A percentile compares a stretch with the other conserved stretches of the same genome.
phyloP scores from a whole-genome alignment of 2,888 invertebrate species.

The Lasioglossum lativentre region DNA sequence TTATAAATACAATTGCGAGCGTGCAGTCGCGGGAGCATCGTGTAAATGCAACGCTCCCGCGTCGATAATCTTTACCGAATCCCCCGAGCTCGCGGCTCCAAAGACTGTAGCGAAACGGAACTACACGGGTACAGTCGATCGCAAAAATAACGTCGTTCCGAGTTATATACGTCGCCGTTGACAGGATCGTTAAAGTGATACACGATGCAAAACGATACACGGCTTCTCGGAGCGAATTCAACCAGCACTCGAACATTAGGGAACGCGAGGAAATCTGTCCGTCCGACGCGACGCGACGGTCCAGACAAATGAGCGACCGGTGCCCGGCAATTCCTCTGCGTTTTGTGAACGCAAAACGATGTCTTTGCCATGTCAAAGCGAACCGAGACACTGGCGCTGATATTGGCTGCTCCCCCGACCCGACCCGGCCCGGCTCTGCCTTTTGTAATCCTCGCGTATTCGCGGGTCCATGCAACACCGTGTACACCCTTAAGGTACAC shows the following conservation, averaged over 20 bases:
- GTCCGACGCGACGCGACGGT: neutral
- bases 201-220: constrained; percentile 25
- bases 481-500: constrained; percentile 15
- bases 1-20: constrained; percentile 50
- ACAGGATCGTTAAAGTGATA: constrained; percentile 51
- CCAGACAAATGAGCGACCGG: constrained; percentile 31
- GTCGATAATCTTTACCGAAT: neutral
- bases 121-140: neutral
- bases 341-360: constrained; percentile 18
- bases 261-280: constrained; percentile 11
- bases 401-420: neutral
- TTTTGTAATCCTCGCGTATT: neutral
- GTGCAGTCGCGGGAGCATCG: constrained; percentile 18
- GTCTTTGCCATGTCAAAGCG: constrained; percentile 6
- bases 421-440: neutral
- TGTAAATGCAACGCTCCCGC: neutral
- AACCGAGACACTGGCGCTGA: neutral
- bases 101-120: neutral
- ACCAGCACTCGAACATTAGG: constrained; percentile 44
- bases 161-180: constrained; percentile 40
- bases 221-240: constrained; percentile 4
- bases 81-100: neutral
- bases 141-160: constrained; percentile 7
- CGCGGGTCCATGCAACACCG: neutral
- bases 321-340: constrained; percentile 13